Conservation (phyloP, 1,140 invertebrate species). For the Leucophenga varia region DNA sequence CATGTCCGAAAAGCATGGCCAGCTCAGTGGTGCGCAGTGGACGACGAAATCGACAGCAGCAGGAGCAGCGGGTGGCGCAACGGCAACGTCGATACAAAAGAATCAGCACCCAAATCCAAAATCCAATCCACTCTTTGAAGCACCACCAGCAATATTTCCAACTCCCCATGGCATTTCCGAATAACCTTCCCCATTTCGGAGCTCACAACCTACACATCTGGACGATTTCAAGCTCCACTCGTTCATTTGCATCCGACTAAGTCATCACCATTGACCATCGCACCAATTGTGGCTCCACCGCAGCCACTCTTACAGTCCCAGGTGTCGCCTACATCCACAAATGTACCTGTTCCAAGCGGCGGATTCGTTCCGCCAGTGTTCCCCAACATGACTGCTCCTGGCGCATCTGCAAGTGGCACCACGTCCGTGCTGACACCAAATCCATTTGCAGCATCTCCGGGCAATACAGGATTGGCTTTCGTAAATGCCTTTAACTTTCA, state of each 20-base stretch:
- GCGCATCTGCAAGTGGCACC: constrained; percentile 6
- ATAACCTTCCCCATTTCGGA: constrained; percentile 14
- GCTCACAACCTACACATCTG: constrained; percentile 28
- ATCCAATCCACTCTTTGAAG: constrained; percentile 15
- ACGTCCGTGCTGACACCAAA: constrained; percentile 45
- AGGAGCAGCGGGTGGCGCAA: constrained; percentile 19
- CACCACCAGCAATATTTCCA: constrained; percentile 11
- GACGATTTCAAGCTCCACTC: constrained; percentile 41
- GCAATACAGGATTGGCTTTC: constrained; percentile 30
- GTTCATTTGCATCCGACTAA: constrained; percentile 28
- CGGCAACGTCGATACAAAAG: constrained; percentile 24
- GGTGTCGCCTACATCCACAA: constrained; percentile 35
- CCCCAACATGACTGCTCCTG: constrained; percentile 21
- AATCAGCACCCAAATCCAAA: constrained; percentile 13
- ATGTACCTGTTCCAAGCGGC: constrained; percentile 51
- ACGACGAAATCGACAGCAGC: constrained; percentile 32
- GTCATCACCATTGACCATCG: constrained; percentile 31
- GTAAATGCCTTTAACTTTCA: constrained; percentile 37
- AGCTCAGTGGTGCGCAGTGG: constrained; percentile 46
- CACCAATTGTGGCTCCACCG: constrained; percentile 17
- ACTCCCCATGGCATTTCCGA: no score
- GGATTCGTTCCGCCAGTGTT: constrained; percentile 43
- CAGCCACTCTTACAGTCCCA: constrained; percentile 15
- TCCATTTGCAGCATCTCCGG: constrained; percentile 33
- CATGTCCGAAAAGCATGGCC: constrained; percentile 54